Base-by-base conservation (phyloP, 2,888 invertebrate genomes). In the Liposcelis brunnea region DNA sequence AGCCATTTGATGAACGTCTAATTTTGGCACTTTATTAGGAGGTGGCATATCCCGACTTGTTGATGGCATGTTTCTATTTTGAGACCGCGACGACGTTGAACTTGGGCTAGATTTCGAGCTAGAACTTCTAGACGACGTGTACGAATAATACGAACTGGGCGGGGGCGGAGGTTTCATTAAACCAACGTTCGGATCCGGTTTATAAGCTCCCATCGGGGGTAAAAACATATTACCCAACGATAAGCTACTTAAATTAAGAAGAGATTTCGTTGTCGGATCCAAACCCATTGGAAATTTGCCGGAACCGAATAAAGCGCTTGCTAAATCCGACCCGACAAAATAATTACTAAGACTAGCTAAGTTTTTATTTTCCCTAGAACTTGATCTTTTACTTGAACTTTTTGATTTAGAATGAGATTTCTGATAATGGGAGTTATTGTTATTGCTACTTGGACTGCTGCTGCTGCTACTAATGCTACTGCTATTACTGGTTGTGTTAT, bases 281-380 rank as follows among this genome's bases (percentile, higher is more conserved):
- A 40, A 40, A 40, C 40, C 40, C 40, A 40, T 40, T 7, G 74
- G 74, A 57, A 74, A 76, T 59, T 74, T 75, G 36, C 72, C 74
- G 1, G 74, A 71, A 46, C 72, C 77, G 56, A 79, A 78, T 45
- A 80, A 62, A 47, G 79, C 75, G 56, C 70, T 74, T 1, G 79
- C 74, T 43, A 78, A 72, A 54, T 77, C 75, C 4, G 70, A 69
- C 1, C 46, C 43, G 15, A 49, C 35, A 18, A 40, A 19, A 19
- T 40, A 40, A 19, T 40, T 40, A 21, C 7, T 14, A 14, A 40
- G 40, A 40, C 40, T 40, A 40, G 40, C 19, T 14, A 19, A 19
- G 19, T 16, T 16, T 19, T 40, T 40, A 21, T 16, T 21, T 6
- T 14, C 19, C 16, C 16, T 35, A 19, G 19, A n/a, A 21, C 18